Conservation (phyloP, 92 coral and sea anemone species). For the Palythoa grandiflora region DNA sequence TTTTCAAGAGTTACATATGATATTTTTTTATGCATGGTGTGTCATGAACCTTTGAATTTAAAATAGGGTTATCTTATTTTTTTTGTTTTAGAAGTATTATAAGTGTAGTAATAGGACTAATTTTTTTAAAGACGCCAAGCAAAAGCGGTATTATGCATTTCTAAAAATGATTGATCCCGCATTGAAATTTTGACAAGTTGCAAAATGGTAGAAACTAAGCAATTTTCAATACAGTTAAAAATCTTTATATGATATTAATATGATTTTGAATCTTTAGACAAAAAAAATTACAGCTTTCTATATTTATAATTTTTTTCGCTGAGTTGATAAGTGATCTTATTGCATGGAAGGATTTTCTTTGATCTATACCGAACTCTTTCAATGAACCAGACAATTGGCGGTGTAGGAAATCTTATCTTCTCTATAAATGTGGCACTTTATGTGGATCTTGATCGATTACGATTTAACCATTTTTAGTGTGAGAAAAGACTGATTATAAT, state of each 20-base stretch:
- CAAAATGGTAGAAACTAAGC: neutral
- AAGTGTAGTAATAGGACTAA: neutral
- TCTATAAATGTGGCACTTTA: neutral
- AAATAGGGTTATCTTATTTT: too few relatives aligned
- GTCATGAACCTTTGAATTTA: too few relatives aligned
- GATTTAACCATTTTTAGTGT: too few relatives aligned
- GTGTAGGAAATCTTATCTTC: neutral
- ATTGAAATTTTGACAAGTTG: neutral
- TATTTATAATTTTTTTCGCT: neutral
- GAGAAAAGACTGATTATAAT: neutral
- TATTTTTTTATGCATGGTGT: too few relatives aligned
- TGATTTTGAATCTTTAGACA: neutral
- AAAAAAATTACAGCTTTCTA: neutral
- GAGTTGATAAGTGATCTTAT: neutral
- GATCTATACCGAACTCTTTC: neutral
- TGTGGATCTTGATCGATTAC: neutral
- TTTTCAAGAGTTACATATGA: too few relatives aligned
- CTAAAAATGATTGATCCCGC: neutral
- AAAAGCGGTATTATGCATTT: neutral
- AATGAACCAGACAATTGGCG: neutral
- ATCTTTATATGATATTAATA: neutral
- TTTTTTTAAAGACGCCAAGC: neutral
- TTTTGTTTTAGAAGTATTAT: neutral
- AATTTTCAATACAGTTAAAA: neutral
- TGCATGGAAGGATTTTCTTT: neutral